Evolutionary conservation across 2,797 vertebrate species (phyloP), one percentile per base, ranked within the genome.

Genomic region (Rhabdomys pumilio): DNA sequence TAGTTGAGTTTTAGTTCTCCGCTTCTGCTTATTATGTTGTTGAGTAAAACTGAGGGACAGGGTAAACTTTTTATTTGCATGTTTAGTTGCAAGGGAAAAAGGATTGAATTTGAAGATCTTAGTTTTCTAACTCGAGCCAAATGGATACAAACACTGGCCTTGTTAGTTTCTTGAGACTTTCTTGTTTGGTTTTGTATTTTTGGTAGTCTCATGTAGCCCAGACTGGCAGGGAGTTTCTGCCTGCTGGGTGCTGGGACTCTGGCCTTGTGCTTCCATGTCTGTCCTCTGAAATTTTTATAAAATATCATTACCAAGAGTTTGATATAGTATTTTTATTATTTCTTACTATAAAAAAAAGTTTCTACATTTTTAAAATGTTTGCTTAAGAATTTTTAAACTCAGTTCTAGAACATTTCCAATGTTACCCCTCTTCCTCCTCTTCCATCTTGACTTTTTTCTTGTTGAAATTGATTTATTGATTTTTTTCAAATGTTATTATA

Each of bases 1-100:
- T 93, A 57, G 89, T 90, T 97, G 98, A 97, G 94, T 97, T 95
- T 98, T 89, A 88, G 94, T 98, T 97, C 96, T 96, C 24, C 87
- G 85, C 97, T 97, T n/a, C 92, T 97, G 50, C 95, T 98, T 97
- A 97, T 94, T 79, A 83, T 97, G 10, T 97, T 86, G 72, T 96
- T 95, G 83, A 97, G 98, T 98, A 98, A 95, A 87, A 94, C 1
- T 92, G 63, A 89, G 96, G 59, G 96, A 93, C 88, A 97, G n/a
- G 34, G 8, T 12, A 55, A 55, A 67, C 20, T 67, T 98, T 94
- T 98, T 97, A 53, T 96, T 97, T 96, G 59, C 50, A 95, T 1
- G 96, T 94, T 98, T 97, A 91, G 96, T 80, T 53, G 38, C 24
- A 15, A 96, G 86, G 97, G 84, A 31, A 96, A 34, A 57, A 81